phyloP scores from a whole-genome alignment of 2,888 invertebrate genomes.

The Zhuqinia jingwanae region DNA sequence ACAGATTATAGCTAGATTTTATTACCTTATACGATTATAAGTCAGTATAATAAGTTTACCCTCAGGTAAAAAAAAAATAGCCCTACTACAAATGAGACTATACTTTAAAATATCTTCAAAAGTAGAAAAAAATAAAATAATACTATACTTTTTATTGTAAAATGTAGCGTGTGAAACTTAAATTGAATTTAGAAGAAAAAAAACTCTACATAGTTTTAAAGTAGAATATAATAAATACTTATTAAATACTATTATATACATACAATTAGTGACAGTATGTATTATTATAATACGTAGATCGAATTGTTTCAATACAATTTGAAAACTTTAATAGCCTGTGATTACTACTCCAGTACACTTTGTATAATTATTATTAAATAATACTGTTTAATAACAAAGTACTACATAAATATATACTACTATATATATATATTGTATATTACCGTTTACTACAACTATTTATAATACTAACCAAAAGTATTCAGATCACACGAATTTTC shows the following conservation, averaged over 20 bases:
- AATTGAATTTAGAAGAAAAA: too few species aligned
- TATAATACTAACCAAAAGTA: conserved; percentile 65
- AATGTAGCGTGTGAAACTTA: background rate
- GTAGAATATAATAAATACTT: conserved; percentile 5
- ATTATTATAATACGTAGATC: conserved; percentile 42
- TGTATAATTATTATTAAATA: conserved; percentile 49
- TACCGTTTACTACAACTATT: conserved; percentile 52
- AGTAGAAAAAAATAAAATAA: background rate
- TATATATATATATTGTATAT: conserved; percentile 16
- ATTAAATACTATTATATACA: conserved; percentile 11
- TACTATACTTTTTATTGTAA: background rate
- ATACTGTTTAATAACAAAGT: conserved; percentile 30
- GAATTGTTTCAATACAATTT: conserved; percentile 31
- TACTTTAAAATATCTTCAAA: too few species aligned
- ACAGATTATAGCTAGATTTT: conserved; percentile 6
- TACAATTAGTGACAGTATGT: background rate
- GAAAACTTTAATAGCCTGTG: conserved; percentile 67
- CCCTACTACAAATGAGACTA: background rate
- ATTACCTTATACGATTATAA: conserved; percentile 25
- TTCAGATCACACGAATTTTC: conserved; percentile 69
- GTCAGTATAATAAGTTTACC: conserved; percentile 28
- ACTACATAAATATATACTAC: background rate
- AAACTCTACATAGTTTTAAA: background rate
- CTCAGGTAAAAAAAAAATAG: conserved; percentile 20
- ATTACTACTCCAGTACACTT: conserved; percentile 63